Evolutionary conservation across 2,797 vertebrate species (phyloP), one percentile per base, ranked within the genome.

Genomic region (Acomys russatus): DNA sequence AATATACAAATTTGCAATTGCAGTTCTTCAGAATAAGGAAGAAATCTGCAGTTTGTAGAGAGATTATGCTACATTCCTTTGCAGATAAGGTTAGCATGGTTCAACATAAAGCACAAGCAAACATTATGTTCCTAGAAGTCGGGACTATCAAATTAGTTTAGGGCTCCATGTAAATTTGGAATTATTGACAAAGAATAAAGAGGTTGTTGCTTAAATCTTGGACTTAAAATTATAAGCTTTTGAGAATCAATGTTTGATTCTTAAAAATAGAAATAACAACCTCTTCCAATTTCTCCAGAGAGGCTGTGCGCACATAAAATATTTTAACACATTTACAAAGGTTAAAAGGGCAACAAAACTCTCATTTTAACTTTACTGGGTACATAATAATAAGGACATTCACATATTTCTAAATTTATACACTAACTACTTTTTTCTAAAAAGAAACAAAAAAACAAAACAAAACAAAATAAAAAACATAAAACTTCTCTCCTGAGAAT

Each of bases 21-120:
- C 95, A 87, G n/a, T 80, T 95, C 59, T 95, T 94, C 61, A 87
- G 83, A 71, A 90, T 49, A 95, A 63, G 49, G 9, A 10, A 84
- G 56, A 92, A 82, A 91, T 63, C 12, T 96, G 70, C 68, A 82
- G 76, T 97, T 95, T 97, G 90, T 95, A 92, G 76, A 97, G 79
- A 88, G 92, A 97, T 95, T 88, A 92, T 44, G 38, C 87, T 92
- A 93, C 76, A 84, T 93, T 88, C 64, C 70, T 85, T 92, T 96
- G 91, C 87, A 85, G 56, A 73, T 95, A 92, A 82, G 28, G 51
- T 8, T 77, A 84, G 18, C 89, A 85, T 94, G 91, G 86, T 3
- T 66, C 14, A 94, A 83, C 4, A 68, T 93, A 96, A 95, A 97
- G 51, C 63, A 96, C 96, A 95, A 97, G 51, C 63, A 96, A 97